Conservation (phyloP, 2,113 vertebrate genomes). For the Rhodinocichla rosea region DNA sequence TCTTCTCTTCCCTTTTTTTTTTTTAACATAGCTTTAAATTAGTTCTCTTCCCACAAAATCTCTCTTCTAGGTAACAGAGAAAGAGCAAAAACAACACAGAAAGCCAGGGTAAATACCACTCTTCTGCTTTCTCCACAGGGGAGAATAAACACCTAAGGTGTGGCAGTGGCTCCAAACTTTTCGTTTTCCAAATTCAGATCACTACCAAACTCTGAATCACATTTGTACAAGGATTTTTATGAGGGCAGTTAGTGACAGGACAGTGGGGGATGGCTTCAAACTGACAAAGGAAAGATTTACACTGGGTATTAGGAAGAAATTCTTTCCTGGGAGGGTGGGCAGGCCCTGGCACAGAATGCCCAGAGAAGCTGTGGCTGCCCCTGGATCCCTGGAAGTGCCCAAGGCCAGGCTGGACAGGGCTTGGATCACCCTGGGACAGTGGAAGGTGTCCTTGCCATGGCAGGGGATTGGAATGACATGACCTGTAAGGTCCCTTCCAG, state of each 20-base stretch:
- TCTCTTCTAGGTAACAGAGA: not conserved
- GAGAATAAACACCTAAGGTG: not conserved
- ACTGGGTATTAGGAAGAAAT: not conserved
- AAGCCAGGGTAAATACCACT: not conserved
- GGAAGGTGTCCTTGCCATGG: not conserved
- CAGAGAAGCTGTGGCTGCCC: not conserved
- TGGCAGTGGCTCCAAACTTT: not conserved
- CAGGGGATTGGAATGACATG: not conserved
- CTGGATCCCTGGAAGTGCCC: not conserved
- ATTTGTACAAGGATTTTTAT: not conserved
- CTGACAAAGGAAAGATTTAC: not conserved
- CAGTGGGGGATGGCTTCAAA: not conserved
- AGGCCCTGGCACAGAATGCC: not conserved
- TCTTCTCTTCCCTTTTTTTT: not conserved
- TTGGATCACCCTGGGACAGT: fast-evolving
- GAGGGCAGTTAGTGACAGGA: not conserved
- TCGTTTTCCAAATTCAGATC: not conserved
- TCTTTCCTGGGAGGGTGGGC: fast-evolving
- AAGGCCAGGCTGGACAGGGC: fast-evolving
- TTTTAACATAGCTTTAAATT: not conserved
- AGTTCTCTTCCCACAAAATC: not conserved
- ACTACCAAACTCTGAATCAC: not conserved
- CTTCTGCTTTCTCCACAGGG: not conserved
- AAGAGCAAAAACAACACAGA: not conserved
- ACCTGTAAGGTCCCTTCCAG: not conserved